These are phyloP conservation scores for Phylloscopus whistleri DNA, from an alignment of 2,113 vertebrate species.

Conservation along the genomic window DNA sequence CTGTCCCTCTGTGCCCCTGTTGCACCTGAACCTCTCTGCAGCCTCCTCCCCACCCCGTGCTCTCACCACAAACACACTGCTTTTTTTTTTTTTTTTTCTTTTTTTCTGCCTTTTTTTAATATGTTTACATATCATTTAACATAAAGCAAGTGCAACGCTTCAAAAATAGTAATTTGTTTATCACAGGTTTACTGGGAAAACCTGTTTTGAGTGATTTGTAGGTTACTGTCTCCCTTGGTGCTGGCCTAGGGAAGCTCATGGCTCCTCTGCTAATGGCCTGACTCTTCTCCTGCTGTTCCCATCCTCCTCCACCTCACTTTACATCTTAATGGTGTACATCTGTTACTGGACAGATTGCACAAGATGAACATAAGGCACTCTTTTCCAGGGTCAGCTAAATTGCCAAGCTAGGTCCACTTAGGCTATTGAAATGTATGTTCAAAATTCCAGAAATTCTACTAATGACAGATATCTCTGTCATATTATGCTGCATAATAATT, in stretches of 20 bases:
- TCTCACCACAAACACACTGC: neutral
- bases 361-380: slow-evolving; percentile 66
- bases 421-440: slow-evolving; percentile 66
- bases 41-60: neutral
- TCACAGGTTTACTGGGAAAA: slow-evolving; percentile 7
- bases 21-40: neutral
- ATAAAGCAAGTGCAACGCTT: neutral
- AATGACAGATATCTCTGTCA: slow-evolving; percentile 61
- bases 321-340: slow-evolving; percentile 68
- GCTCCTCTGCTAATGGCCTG: slow-evolving; percentile 47
- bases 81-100: no score
- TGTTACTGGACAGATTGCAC: slow-evolving; percentile 72
- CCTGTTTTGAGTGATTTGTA: neutral
- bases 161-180: slow-evolving; percentile 22
- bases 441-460: slow-evolving; percentile 65
- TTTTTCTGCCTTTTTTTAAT: neutral
- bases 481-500: slow-evolving; percentile 62
- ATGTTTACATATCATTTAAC: slow-evolving; percentile 24
- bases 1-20: accelerated
- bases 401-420: slow-evolving; percentile 64
- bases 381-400: slow-evolving; percentile 72
- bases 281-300: slow-evolving; percentile 60
- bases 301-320: slow-evolving; percentile 63
- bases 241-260: neutral
- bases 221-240: neutral